Evolutionary conservation across 2,888 invertebrate genomes (phyloP), one percentile per base, ranked within the genome.

Genomic region (Biston betularia): DNA sequence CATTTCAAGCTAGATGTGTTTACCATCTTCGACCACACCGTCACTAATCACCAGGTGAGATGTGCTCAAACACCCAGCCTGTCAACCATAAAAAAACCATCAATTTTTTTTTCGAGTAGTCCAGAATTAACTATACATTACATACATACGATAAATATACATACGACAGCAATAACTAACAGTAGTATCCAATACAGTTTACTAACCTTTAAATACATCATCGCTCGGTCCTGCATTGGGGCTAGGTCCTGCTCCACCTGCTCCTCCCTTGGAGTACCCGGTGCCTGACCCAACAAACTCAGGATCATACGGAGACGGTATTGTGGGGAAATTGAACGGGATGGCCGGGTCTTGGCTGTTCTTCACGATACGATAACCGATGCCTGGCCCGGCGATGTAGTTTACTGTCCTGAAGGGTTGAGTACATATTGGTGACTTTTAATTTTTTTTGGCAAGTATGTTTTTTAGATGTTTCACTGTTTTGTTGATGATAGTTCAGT

Each of bases 341-440:
- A 95, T 93, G 82, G 94, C 95, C 0, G 96, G 96, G 42, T 96
- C 96, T 78, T 96, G 95, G 65, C 95, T 95, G 74, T 95, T 96
- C 83, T 96, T 95, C 10, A 97, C 91, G 3, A 97, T 95, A 50
- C 96, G 94, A 80, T 97, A 97, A 0, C 97, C 97, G 54, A 97
- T 97, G 12, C 95, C 96, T 0, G 97, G 96, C 0, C 97, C 97
- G 0, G 97, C 97, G 73, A 96, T 96, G 83, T 97, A 97, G 85
- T 97, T 96, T 0, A 97, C 97, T 0, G 97, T 96, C 72, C 95
- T 94, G 79, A 55, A 38, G 63, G 11, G 33, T 33, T 49, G 57
- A 68, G 5, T 3, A 24, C 24, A 24, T 24, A 3, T 2, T 24
- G 24, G 3, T 24, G 24, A 24, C 24, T 24, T 24, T 24, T 2